Evolutionary conservation across 2,113 vertebrate species (phyloP).

Genomic region (Onychostruthus taczanowskii): DNA sequence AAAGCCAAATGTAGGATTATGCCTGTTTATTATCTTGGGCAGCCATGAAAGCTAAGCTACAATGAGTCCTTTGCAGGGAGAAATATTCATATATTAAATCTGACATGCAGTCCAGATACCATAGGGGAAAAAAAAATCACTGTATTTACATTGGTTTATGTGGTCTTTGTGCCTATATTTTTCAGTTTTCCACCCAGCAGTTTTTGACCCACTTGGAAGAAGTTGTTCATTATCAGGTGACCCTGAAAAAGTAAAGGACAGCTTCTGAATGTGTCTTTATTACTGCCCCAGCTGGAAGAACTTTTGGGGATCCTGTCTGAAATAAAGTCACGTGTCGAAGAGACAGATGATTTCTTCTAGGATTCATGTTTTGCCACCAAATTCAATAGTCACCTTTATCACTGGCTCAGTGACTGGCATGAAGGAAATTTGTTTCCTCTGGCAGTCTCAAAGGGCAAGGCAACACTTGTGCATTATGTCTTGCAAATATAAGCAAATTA

Average conservation of each 20-base stretch:
- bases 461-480: slow-evolving; percentile 3
- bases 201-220: background rate
- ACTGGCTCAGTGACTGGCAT: background rate
- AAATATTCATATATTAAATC: slow-evolving; percentile 33
- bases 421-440: slow-evolving; percentile 7
- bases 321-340: slow-evolving; percentile 8
- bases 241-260: background rate
- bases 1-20: slow-evolving; percentile 36
- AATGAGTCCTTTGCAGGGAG: background rate
- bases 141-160: background rate
- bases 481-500: slow-evolving; percentile 57
- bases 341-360: background rate
- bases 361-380: background rate
- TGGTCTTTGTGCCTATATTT: background rate
- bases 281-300: background rate
- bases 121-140: background rate
- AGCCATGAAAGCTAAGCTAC: slow-evolving; percentile 37
- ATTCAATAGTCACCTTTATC: background rate
- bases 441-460: background rate
- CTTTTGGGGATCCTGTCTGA: background rate
- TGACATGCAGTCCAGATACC: background rate
- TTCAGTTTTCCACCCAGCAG: background rate
- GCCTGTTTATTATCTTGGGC: slow-evolving; percentile 14
- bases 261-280: background rate
- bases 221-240: background rate